Conservation (phyloP, 1,140 invertebrate genomes). For the Laupala kohalensis region DNA sequence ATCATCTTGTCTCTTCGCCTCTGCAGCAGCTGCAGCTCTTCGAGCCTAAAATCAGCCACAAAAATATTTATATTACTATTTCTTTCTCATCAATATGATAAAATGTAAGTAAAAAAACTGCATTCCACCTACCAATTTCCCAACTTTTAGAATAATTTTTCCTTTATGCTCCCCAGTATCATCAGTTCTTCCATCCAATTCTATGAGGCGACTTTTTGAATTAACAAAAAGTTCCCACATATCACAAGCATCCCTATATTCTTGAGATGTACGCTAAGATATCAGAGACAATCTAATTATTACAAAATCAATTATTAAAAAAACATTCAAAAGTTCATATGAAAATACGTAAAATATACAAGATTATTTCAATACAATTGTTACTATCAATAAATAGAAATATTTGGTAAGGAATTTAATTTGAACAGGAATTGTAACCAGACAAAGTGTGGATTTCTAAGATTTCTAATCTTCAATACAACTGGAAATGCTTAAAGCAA, state of each 20-base stretch:
- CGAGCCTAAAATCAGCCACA: conserved; percentile 24
- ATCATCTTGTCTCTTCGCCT: conserved; percentile 33
- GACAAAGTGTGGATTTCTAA: too few relatives aligned
- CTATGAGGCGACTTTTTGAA: conserved; percentile 36
- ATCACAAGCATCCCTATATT: conserved; percentile 82
- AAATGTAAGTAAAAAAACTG: neutral
- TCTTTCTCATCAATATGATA: neutral
- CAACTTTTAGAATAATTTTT: conserved; percentile 43
- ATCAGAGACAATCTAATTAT: conserved; percentile 8
- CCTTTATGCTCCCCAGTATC: conserved; percentile 33
- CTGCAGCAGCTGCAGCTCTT: conserved; percentile 26
- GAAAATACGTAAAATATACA: neutral
- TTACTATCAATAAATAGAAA: neutral
- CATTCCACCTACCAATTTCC: conserved; percentile 30
- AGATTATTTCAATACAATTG: neutral
- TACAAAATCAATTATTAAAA: neutral
- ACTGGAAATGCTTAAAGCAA: too few relatives aligned
- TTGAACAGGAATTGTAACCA: too few relatives aligned
- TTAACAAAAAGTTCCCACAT: conserved; percentile 73
- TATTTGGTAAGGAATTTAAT: too few relatives aligned
- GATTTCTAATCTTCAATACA: too few relatives aligned
- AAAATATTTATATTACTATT: neutral
- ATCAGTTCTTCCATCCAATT: conserved; percentile 26
- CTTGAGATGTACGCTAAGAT: conserved; percentile 54
- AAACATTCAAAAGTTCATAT: neutral